Evolutionary conservation across 1,140 invertebrate species (phyloP).

Genomic region (Tachypleus tridentatus): DNA sequence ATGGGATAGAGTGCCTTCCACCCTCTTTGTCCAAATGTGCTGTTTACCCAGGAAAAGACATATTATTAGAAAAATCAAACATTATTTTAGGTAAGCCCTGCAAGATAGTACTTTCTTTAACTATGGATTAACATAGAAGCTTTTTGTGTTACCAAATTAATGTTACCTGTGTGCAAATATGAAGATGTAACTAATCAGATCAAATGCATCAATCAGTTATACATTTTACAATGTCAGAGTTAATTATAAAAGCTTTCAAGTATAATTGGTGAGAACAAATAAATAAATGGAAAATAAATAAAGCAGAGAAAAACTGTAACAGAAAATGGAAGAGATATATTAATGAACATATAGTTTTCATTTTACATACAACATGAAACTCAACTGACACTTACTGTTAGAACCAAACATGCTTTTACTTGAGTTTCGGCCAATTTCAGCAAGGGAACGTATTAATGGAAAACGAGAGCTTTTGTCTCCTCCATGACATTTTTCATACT

Average conservation of each 20-base stretch:
- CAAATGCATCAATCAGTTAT: too few species aligned
- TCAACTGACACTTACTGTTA: constrained; percentile 22
- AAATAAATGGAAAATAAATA: constrained; percentile 1
- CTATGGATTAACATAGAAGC: too few species aligned
- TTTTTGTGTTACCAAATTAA: too few species aligned
- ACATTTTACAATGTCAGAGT: too few species aligned
- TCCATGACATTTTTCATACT: constrained; percentile 65
- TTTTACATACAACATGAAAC: neutral
- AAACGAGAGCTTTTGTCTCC: constrained; percentile 50
- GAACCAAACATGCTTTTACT: constrained; percentile 71
- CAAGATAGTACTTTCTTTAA: too few species aligned
- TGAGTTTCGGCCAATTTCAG: constrained; percentile 90
- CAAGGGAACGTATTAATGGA: constrained; percentile 87
- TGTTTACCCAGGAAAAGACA: neutral
- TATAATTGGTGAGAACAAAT: neutral
- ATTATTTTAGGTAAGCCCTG: neutral
- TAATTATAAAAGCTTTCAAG: neutral
- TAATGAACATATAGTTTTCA: too few species aligned
- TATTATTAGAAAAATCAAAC: constrained; percentile 9
- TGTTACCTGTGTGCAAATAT: too few species aligned
- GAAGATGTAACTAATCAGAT: too few species aligned
- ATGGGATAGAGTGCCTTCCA: constrained; percentile 23
- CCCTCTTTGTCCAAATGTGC: constrained; percentile 15
- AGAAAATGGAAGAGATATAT: too few species aligned
- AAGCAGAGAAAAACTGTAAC: too few species aligned